These are phyloP conservation scores for Drosophila anomelani DNA, from an alignment of 2,888 invertebrate genomes.

Conservation along the genomic window DNA sequence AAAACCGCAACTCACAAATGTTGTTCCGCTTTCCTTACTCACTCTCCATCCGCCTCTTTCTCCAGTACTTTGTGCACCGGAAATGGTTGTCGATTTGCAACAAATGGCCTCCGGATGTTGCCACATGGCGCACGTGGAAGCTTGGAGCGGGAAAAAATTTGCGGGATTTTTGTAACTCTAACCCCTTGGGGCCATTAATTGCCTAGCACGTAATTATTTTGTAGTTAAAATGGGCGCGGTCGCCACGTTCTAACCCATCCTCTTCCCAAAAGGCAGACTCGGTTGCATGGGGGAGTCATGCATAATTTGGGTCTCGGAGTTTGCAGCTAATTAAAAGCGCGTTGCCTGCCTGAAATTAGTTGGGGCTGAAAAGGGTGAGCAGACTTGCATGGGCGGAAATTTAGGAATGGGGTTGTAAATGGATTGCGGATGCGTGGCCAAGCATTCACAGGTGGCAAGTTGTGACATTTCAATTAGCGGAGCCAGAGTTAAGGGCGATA, in stretches of 20 bases:
- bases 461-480: constrained; percentile 63
- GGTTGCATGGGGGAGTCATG: constrained; percentile 50
- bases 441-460: constrained; percentile 38
- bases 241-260: constrained; percentile 11
- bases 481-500: constrained; percentile 5
- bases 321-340: constrained; percentile 79
- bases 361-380: constrained; percentile 11
- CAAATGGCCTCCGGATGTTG: constrained; percentile 79
- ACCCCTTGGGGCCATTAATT: constrained; percentile 75
- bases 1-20: constrained; percentile 58
- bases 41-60: background rate
- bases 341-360: constrained; percentile 62
- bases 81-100: constrained; percentile 77
- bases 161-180: constrained; percentile 57
- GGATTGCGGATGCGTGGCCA: background rate
- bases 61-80: constrained; percentile 60
- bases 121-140: constrained; percentile 70
- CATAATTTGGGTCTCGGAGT: constrained; percentile 69
- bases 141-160: constrained; percentile 25
- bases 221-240: constrained; percentile 72
- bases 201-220: constrained; percentile 78
- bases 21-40: constrained; percentile 30
- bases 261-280: constrained; percentile 9
- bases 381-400: background rate
- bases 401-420: background rate